Base-by-base conservation (phyloP, 2,797 vertebrate species). In the Merluccius polli region DNA sequence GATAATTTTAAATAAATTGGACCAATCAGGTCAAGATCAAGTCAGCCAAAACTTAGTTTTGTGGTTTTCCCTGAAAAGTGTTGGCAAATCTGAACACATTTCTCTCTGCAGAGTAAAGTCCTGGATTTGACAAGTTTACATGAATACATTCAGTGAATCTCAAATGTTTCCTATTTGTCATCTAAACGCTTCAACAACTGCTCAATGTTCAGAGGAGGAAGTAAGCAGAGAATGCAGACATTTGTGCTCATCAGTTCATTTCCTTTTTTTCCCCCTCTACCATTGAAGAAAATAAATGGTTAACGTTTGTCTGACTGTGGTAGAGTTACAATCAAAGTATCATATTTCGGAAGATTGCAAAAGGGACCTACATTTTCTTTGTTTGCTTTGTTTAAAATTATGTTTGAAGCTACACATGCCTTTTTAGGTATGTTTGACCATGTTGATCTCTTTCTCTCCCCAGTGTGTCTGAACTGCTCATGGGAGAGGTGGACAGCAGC, bases 401-500 rank as follows among this genome's bases (percentile, higher is more conserved):
- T 16, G 44, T 18, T 48, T 15, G 16, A 48, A 48, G 44, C 16
- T 48, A 5, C 13, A 11, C 15, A 30, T 70, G 5, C 29, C 29
- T 33, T 36, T 33, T 36, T 32, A 71, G 30, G 29, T 69, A 7
- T 32, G 29, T 15, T 21, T 59, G 52, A 59, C 3, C 7, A 8
- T 52, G 48, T 36, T 12, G n/a, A 16, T 33, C 24, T 77, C 0
- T 78, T 0, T 13, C 3, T 80, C 4, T 30, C 27, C 48, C 72
- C 87, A 99, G 98, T 0, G 96, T 99, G 76, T 98, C 98, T 0
- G 98, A 99, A 75, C 94, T 98, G 89, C 94, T 99, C 90, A 96
- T 98, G 97, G 98, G 98, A 1, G 98, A 99, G 81, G 95, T 98
- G 87, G 97, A 99, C 93, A 97, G 95, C 91, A 98, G 95, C 89